A percentile compares a stretch with the other conserved stretches of the same genome.
These are phyloP conservation scores for Pangasius macronema DNA, from an alignment of 2,797 vertebrate species.

Conservation along the genomic window DNA sequence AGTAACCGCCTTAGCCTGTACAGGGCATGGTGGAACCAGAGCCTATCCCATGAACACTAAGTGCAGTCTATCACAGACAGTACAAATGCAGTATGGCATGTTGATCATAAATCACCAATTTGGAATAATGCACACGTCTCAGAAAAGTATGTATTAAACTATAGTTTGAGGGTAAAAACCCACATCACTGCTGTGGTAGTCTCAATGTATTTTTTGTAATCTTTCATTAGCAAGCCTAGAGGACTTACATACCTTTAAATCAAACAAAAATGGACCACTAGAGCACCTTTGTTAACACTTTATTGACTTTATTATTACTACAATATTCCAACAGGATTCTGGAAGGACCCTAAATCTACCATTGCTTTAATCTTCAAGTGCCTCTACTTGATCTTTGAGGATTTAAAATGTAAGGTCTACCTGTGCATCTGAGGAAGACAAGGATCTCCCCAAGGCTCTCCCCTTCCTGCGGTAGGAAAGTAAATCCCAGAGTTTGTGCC, in stretches of 20 bases:
- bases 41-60: not conserved
- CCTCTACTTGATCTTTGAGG: not conserved
- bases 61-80: too few species aligned
- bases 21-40: not conserved
- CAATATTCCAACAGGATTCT: not conserved
- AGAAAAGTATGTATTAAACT: not conserved
- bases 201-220: not conserved
- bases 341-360: not conserved
- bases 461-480: constrained; percentile 74
- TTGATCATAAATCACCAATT: not conserved
- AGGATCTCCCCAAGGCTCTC: constrained; percentile 54
- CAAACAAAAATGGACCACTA: not conserved
- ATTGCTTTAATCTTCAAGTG: constrained; percentile 28
- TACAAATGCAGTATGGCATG: not conserved
- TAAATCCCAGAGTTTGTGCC: constrained; percentile 76
- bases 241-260: not conserved
- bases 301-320: not conserved
- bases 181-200: not conserved
- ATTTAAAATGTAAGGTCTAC: constrained; percentile 1
- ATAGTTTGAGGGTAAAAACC: not conserved
- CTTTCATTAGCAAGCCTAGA: not conserved
- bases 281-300: not conserved
- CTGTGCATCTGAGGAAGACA: not conserved
- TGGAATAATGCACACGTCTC: not conserved
- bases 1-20: not conserved